Evolutionary conservation across 1,140 invertebrate species (phyloP).

Genomic region (Halictus rubicundus): DNA sequence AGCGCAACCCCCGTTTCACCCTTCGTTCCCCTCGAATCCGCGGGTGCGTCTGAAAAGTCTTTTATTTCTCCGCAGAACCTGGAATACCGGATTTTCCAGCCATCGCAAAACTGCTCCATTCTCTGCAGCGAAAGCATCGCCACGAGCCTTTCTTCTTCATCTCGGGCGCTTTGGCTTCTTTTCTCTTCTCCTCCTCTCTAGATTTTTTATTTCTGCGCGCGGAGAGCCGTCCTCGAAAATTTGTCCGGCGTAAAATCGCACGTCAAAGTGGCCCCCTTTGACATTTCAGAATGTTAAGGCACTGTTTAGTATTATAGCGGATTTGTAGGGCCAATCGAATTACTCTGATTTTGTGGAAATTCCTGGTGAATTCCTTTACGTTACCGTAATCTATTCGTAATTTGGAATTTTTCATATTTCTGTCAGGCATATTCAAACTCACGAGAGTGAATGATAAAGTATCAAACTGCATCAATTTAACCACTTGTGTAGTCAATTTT

Average conservation of each 20-base stretch:
- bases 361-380: too few relatives aligned
- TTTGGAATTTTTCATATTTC: too few relatives aligned
- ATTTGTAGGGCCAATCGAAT: too few relatives aligned
- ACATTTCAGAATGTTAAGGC: neutral
- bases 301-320: too few relatives aligned
- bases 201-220: neutral
- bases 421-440: too few relatives aligned
- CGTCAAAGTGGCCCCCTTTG: slow-evolving; percentile 6
- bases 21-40: neutral
- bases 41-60: slow-evolving; percentile 14
- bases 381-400: too few relatives aligned
- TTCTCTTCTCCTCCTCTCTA: neutral
- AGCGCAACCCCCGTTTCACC: neutral
- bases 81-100: slow-evolving; percentile 18
- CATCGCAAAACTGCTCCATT: neutral
- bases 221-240: slow-evolving; percentile 8
- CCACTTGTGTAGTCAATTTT: too few relatives aligned
- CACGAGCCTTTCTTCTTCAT: neutral
- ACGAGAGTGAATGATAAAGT: too few relatives aligned
- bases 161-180: neutral
- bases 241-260: slow-evolving; percentile 36
- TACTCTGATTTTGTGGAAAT: too few relatives aligned
- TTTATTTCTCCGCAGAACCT: neutral
- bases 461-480: too few relatives aligned
- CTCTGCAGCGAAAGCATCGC: neutral